Conservation (phyloP, 1,140 invertebrate species). For the Drosophila biarmipes region DNA sequence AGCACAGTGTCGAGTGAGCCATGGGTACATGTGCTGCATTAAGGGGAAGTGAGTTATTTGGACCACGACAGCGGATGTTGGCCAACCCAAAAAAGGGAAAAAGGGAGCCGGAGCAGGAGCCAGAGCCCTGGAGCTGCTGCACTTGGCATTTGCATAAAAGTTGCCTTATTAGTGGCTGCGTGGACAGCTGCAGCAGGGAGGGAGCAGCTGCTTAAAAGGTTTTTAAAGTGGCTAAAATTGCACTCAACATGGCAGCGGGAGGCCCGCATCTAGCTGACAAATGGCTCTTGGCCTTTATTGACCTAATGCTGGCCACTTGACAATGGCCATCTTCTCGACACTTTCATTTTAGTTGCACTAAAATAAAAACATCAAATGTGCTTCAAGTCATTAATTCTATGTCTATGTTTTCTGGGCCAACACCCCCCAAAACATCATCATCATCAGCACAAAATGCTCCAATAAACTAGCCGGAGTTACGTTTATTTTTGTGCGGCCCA, state of each 20-base stretch:
- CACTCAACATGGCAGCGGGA: slow-evolving; percentile 8
- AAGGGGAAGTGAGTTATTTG: slow-evolving; percentile 41
- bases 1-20: neutral
- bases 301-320: slow-evolving; percentile 20
- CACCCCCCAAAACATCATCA: neutral
- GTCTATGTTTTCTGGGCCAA: slow-evolving; percentile 10
- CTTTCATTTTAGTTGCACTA: slow-evolving; percentile 27
- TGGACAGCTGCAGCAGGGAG: slow-evolving; percentile 42
- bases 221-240: slow-evolving; percentile 54
- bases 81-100: slow-evolving; percentile 15
- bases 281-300: slow-evolving; percentile 46
- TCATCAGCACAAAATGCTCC: slow-evolving; percentile 14
- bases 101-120: neutral
- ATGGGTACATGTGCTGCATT: slow-evolving; percentile 7
- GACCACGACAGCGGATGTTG: slow-evolving; percentile 42
- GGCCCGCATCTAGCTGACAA: slow-evolving; percentile 11
- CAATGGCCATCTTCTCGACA: slow-evolving; percentile 12
- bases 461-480: slow-evolving; percentile 46
- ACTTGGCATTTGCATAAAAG: slow-evolving; percentile 74
- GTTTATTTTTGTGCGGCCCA: slow-evolving; percentile 47
- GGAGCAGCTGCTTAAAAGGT: slow-evolving; percentile 76
- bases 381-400: slow-evolving; percentile 42
- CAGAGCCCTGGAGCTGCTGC: slow-evolving; percentile 24
- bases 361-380: slow-evolving; percentile 51
- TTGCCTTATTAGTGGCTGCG: slow-evolving; percentile 70